These are phyloP conservation scores for Herpailurus yagouaroundi DNA, from an alignment of 2,113 vertebrate species.

Conservation along the genomic window DNA sequence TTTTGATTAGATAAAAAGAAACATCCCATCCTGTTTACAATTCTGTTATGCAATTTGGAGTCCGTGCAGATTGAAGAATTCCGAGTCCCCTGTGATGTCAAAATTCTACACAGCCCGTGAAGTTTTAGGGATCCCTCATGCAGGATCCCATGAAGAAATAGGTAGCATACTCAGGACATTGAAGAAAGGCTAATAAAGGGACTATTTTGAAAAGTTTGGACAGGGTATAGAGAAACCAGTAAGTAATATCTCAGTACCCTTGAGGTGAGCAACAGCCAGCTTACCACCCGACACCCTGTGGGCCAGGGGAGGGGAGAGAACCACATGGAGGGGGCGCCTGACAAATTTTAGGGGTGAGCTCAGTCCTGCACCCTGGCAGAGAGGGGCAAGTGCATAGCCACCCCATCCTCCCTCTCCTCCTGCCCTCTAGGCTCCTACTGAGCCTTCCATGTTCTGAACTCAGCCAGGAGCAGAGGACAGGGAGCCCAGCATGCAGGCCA, in stretches of 20 bases:
- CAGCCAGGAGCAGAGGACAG: not conserved
- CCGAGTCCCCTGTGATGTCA: not conserved
- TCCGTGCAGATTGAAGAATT: not conserved
- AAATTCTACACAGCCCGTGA: not conserved
- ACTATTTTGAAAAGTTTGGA: not conserved
- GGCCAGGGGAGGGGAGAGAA: not conserved
- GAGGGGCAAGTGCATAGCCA: not conserved
- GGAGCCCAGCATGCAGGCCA: not conserved
- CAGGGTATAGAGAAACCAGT: not conserved
- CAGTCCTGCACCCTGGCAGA: no score
- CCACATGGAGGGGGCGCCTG: not conserved
- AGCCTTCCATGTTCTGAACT: not conserved
- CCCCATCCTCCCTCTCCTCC: not conserved
- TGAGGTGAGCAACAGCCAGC: not conserved
- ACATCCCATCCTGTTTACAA: not conserved
- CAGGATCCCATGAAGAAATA: not conserved
- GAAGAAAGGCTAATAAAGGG: not conserved
- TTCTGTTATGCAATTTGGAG: not conserved
- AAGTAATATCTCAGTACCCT: not conserved
- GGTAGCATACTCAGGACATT: not conserved
- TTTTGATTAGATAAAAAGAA: not conserved
- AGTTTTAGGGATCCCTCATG: not conserved
- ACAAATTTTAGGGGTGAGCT: not conserved
- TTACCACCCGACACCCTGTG: not conserved
- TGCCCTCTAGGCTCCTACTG: not conserved